These are phyloP conservation scores for Callopanchax toddi DNA, from an alignment of 2,113 vertebrate genomes.

Conservation along the genomic window DNA sequence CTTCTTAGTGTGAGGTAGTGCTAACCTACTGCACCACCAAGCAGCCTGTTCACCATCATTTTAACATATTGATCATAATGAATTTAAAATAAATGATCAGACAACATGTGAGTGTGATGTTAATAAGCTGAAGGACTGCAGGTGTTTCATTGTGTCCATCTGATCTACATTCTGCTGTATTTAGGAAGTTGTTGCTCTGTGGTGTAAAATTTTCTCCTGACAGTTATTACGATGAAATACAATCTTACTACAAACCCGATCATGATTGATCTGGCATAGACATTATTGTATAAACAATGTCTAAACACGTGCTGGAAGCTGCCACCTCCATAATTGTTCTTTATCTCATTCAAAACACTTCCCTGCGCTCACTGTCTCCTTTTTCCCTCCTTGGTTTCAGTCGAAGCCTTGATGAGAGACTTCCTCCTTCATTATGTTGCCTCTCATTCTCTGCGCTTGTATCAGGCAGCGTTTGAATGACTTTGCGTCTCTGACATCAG, in stretches of 20 bases:
- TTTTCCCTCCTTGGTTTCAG: too few relatives aligned
- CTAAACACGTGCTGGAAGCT: slow-evolving; percentile 52
- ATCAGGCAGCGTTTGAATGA: slow-evolving; percentile 44
- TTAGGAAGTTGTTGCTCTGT: neutral
- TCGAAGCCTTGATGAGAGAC: slow-evolving; percentile 46
- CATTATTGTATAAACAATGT: slow-evolving; percentile 63
- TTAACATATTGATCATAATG: too few relatives aligned
- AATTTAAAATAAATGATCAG: too few relatives aligned
- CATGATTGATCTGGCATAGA: slow-evolving; percentile 38
- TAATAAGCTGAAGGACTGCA: too few relatives aligned
- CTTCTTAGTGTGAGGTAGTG: too few relatives aligned
- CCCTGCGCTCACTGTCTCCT: slow-evolving; percentile 40
- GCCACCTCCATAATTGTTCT: slow-evolving; percentile 24
- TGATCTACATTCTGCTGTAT: neutral
- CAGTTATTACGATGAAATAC: slow-evolving; percentile 19
- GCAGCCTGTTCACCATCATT: too few relatives aligned
- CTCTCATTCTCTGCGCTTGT: slow-evolving; percentile 29
- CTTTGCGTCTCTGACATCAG: slow-evolving; percentile 52
- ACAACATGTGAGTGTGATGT: too few relatives aligned
- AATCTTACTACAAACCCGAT: slow-evolving; percentile 17
- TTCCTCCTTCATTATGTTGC: slow-evolving; percentile 65
- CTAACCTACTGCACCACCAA: too few relatives aligned
- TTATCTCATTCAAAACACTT: slow-evolving; percentile 38
- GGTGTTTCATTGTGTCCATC: neutral
- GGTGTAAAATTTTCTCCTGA: neutral